A percentile compares a stretch with the other conserved stretches of the same genome.
Evolutionary conservation across 2,797 vertebrate species (phyloP).

Genomic region (Hydrophis major): DNA sequence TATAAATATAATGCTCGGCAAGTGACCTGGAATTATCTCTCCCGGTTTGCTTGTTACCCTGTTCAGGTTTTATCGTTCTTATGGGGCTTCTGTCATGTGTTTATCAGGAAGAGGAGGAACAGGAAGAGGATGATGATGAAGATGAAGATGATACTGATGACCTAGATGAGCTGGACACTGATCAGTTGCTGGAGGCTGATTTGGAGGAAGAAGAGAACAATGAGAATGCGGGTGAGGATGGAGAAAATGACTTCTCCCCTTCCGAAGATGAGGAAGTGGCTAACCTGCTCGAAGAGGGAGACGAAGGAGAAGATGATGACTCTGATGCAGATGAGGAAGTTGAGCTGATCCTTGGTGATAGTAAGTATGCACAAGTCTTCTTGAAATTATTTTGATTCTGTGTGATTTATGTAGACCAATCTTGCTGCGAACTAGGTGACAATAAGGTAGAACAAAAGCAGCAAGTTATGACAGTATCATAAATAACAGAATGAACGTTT

Average conservation of each 20-base stretch:
- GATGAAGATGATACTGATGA: slow-evolving; percentile 92
- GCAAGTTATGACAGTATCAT: not conserved
- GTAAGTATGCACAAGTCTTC: slow-evolving; percentile 72
- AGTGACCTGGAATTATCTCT: slow-evolving; percentile 13
- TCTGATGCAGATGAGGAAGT: slow-evolving; percentile 89
- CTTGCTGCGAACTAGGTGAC: not conserved
- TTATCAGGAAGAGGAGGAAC: slow-evolving; percentile 86
- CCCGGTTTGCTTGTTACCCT: not conserved
- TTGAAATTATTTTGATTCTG: not conserved
- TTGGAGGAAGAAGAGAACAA: slow-evolving; percentile 89
- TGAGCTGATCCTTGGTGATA: slow-evolving; percentile 90
- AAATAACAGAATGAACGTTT: not conserved
- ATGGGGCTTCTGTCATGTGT: slow-evolving; percentile 33
- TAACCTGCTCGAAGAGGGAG: slow-evolving; percentile 87
- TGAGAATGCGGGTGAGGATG: slow-evolving; percentile 85
- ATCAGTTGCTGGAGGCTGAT: slow-evolving; percentile 88
- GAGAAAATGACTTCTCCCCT: slow-evolving; percentile 91
- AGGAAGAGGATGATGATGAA: slow-evolving; percentile 88
- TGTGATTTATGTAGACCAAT: not conserved
- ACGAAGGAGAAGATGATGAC: slow-evolving; percentile 86
- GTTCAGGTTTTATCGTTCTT: slow-evolving; percentile 29
- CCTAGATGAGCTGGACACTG: slow-evolving; percentile 88
- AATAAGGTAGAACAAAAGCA: not conserved
- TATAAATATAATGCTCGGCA: not conserved
- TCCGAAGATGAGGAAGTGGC: slow-evolving; percentile 93